Evolutionary conservation across 2,888 invertebrate species (phyloP).

Genomic region (Disparrhopalites patrizii): DNA sequence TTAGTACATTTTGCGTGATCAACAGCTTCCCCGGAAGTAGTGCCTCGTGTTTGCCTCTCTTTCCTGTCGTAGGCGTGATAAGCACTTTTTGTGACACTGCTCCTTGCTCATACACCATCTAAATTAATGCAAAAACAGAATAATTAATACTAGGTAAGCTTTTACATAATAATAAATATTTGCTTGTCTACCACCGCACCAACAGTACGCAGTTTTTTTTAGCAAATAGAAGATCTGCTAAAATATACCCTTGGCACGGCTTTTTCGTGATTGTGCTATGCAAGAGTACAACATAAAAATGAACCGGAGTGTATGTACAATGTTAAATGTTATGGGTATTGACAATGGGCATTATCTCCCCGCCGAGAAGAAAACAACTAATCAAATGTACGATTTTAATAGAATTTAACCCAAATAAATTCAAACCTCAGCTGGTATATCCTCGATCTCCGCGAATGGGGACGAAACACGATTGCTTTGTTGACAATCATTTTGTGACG

Average conservation of each 20-base stretch:
- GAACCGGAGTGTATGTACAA: too few species aligned
- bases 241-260: too few species aligned
- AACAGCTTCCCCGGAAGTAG: conserved; percentile 44
- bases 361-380: too few species aligned
- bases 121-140: conserved; percentile 23
- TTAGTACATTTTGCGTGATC: conserved; percentile 48
- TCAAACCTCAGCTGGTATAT: conserved; percentile 32
- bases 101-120: conserved; percentile 47
- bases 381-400: too few species aligned
- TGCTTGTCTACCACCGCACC: too few species aligned
- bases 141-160: neutral
- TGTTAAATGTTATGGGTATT: too few species aligned
- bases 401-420: too few species aligned
- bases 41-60: conserved; percentile 34
- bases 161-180: neutral
- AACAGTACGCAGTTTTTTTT: too few species aligned
- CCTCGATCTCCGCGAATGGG: conserved; percentile 22
- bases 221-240: too few species aligned
- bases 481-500: neutral
- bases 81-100: conserved; percentile 45
- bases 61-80: conserved; percentile 19
- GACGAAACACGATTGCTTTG: conserved; percentile 16
- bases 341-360: too few species aligned
- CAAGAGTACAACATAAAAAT: too few species aligned
- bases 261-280: too few species aligned